Evolutionary conservation across 2,888 invertebrate species (phyloP).

Genomic region (Tigriopus californicus): DNA sequence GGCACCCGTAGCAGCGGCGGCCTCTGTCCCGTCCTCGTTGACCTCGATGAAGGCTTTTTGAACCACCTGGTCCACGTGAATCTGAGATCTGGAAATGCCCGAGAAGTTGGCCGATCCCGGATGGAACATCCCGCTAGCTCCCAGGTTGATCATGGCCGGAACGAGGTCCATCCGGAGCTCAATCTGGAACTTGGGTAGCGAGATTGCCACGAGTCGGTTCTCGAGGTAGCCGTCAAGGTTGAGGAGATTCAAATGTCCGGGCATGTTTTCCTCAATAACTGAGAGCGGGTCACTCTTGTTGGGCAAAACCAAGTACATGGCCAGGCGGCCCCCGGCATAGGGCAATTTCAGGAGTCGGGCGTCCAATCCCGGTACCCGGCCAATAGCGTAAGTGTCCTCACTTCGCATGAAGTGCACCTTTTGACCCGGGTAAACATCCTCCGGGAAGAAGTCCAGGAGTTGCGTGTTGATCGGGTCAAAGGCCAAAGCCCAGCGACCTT

Average conservation of each 20-base stretch:
- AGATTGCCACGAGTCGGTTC: slow-evolving; percentile 39
- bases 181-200: slow-evolving; percentile 59
- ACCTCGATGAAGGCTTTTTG: slow-evolving; percentile 73
- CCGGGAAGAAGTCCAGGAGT: slow-evolving; percentile 13
- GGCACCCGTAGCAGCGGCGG: slow-evolving; percentile 48
- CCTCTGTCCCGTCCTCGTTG: slow-evolving; percentile 69
- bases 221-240: too few relatives aligned
- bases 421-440: slow-evolving; percentile 34
- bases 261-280: too few relatives aligned
- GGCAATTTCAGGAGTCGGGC: slow-evolving; percentile 54
- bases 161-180: slow-evolving; percentile 49
- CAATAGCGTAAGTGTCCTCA: slow-evolving; percentile 33
- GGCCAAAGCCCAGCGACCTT: slow-evolving; percentile 51
- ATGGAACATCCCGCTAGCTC: slow-evolving; percentile 45
- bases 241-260: too few relatives aligned
- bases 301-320: slow-evolving; percentile 57
- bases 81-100: slow-evolving; percentile 34
- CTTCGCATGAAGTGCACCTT: slow-evolving; percentile 22
- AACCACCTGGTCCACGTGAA: slow-evolving; percentile 47
- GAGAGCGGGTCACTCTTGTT: slow-evolving; percentile 26
- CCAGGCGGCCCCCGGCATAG: slow-evolving; percentile 45
- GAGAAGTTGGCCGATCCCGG: slow-evolving; percentile 40
- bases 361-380: slow-evolving; percentile 36
- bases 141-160: slow-evolving; percentile 43
- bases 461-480: slow-evolving; percentile 50